Conservation (phyloP, 2,888 invertebrate genomes). For the Antheraea yamamai region DNA sequence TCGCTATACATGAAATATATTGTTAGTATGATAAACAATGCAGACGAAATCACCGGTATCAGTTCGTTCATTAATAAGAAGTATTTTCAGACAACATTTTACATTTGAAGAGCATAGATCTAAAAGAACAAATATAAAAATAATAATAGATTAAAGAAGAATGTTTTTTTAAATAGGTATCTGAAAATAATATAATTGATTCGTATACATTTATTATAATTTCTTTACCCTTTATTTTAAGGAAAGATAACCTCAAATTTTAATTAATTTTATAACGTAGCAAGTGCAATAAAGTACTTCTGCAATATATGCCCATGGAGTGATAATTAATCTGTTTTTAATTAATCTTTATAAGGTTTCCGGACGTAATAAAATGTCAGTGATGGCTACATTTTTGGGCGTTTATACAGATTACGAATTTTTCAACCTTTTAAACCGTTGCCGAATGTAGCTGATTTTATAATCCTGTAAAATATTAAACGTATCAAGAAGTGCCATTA, state of each 20-base stretch:
- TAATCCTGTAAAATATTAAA: too few relatives aligned
- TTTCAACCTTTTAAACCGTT: background rate
- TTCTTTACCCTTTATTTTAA: conserved; percentile 13
- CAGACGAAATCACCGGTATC: too few relatives aligned
- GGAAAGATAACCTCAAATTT: background rate
- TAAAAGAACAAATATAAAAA: background rate
- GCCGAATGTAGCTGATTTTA: background rate
- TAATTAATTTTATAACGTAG: background rate
- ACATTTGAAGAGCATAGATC: background rate
- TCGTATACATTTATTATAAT: conserved; percentile 4
- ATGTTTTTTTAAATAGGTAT: background rate
- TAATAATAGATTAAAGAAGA: too few relatives aligned
- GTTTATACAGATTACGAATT: background rate
- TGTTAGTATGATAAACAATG: too few relatives aligned
- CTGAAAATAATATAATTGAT: background rate
- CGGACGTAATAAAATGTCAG: background rate
- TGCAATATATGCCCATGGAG: background rate
- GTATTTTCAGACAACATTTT: background rate
- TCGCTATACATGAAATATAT: too few relatives aligned
- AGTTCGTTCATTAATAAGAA: background rate
- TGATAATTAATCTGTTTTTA: background rate
- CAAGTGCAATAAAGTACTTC: background rate
- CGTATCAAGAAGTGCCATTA: too few relatives aligned
- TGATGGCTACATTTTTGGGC: background rate
- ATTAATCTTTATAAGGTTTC: background rate